Evolutionary conservation across 2,113 vertebrate species (phyloP).

Genomic region (Galemys pyrenaicus): DNA sequence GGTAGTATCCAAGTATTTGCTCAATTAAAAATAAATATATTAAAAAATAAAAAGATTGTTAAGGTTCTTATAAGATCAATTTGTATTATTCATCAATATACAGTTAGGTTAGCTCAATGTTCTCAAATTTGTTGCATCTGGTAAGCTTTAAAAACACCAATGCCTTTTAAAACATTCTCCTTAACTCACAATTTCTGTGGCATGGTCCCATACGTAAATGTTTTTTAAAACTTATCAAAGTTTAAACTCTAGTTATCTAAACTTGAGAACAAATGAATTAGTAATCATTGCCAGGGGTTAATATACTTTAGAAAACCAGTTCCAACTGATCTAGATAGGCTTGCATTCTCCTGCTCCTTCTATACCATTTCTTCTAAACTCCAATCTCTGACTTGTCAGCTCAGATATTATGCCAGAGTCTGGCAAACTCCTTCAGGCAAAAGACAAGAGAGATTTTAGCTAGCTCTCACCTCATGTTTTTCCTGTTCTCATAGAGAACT

Average conservation of each 20-base stretch:
- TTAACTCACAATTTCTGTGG: background rate
- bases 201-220: background rate
- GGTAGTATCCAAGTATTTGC: too few species aligned
- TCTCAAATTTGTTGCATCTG: background rate
- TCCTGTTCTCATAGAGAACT: background rate
- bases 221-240: background rate
- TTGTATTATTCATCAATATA: background rate
- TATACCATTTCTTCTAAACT: background rate
- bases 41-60: background rate
- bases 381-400: background rate
- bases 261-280: background rate
- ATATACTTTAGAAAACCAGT: background rate
- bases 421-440: background rate
- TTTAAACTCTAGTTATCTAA: too few species aligned
- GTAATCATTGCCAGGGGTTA: background rate
- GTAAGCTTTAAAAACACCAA: background rate
- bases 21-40: too few species aligned
- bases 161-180: background rate
- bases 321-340: too few species aligned
- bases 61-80: background rate
- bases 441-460: background rate
- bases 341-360: background rate
- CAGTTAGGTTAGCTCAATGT: background rate
- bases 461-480: background rate
- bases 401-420: background rate